These are phyloP conservation scores for Marronus borbonicus DNA, from an alignment of 2,888 invertebrate species.

Conservation along the genomic window DNA sequence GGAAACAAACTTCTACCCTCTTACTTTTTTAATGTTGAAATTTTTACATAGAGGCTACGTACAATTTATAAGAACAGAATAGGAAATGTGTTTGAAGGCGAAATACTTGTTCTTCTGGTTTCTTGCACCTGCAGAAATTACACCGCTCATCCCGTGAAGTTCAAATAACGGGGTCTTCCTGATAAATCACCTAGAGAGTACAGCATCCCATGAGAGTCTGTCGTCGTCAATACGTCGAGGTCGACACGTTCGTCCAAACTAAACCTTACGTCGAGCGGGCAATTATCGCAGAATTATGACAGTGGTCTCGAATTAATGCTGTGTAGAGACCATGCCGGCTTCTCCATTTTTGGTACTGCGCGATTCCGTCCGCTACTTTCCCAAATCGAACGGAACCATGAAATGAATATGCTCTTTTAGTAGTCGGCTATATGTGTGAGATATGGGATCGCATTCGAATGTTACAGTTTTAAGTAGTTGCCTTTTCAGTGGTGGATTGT, in stretches of 20 bases:
- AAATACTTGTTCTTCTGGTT: not conserved
- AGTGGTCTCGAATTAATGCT: constrained; percentile 52
- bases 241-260: constrained; percentile 29
- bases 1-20: too few species aligned
- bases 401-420: constrained; percentile 6
- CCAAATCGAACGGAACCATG: constrained; percentile 10
- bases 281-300: constrained; percentile 54
- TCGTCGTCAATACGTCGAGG: constrained; percentile 7
- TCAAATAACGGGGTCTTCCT: constrained; percentile 35
- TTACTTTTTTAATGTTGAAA: too few species aligned
- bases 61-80: too few species aligned
- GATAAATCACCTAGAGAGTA: constrained; percentile 26
- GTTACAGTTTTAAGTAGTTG: not conserved
- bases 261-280: constrained; percentile 43
- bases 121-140: constrained; percentile 19
- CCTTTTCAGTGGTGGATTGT: too few species aligned
- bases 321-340: constrained; percentile 36
- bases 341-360: constrained; percentile 51
- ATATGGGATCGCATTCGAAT: not conserved
- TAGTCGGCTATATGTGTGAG: not conserved
- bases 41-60: too few species aligned
- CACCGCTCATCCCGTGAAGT: constrained; percentile 12
- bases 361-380: constrained; percentile 20
- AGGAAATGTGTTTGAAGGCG: too few species aligned
- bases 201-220: constrained; percentile 6